These are phyloP conservation scores for Deroplatys truncata DNA, from an alignment of 2,888 invertebrate species.

Conservation along the genomic window DNA sequence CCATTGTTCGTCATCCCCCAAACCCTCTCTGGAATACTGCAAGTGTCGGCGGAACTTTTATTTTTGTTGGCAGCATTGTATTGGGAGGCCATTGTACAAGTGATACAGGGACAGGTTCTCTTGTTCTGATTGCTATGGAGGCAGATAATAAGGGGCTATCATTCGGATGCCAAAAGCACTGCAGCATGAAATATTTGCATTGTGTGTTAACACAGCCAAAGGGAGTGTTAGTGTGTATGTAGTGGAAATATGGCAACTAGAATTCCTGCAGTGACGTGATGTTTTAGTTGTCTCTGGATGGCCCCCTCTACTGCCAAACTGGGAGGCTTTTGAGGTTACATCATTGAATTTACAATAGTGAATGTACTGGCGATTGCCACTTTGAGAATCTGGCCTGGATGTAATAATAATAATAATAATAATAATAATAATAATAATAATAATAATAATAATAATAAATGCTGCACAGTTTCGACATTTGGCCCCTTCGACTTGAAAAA, in stretches of 20 bases:
- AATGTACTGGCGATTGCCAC: too few species aligned
- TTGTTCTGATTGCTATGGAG: background rate
- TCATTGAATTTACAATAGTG: too few species aligned
- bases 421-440: too few species aligned
- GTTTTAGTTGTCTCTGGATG: background rate
- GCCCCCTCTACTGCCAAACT: background rate
- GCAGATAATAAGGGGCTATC: background rate
- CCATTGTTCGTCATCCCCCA: background rate
- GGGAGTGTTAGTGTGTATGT: background rate
- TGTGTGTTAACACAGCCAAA: background rate
- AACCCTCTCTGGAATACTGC: background rate
- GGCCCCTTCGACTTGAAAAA: too few species aligned
- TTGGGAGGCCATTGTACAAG: background rate
- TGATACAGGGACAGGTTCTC: background rate
- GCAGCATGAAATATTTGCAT: background rate
- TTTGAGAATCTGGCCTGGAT: too few species aligned
- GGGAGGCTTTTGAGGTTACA: too few species aligned
- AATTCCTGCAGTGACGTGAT: background rate
- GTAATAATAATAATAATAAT: too few species aligned
- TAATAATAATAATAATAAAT: too few species aligned
- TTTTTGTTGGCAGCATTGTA: background rate
- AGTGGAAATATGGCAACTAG: background rate
- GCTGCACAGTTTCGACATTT: too few species aligned
- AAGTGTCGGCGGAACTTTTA: background rate
- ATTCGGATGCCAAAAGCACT: background rate